Conservation (phyloP, 2,797 vertebrate genomes). For the Bradypus variegatus region DNA sequence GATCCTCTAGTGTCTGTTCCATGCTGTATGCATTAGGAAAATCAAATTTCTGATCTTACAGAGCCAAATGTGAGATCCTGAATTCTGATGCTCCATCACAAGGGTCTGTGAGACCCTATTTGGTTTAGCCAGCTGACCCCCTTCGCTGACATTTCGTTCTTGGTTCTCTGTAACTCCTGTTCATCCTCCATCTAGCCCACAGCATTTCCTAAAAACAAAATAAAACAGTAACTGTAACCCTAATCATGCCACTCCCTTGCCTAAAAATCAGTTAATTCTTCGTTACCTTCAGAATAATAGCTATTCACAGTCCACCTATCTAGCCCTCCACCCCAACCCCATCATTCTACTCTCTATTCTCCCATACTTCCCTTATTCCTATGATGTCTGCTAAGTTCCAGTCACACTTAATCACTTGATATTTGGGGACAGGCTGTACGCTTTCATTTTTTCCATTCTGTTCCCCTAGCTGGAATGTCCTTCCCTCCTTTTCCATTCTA, state of each 20-base stretch:
- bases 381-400: background rate
- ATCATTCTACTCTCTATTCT: background rate
- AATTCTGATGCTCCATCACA: background rate
- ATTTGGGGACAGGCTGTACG: background rate
- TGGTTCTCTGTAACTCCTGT: background rate
- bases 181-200: background rate
- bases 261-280: slow-evolving; percentile 3
- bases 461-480: background rate
- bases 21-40: background rate
- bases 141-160: background rate
- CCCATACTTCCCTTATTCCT: background rate
- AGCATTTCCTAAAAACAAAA: background rate
- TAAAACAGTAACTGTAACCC: background rate
- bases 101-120: background rate
- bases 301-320: background rate
- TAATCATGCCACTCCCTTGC: background rate
- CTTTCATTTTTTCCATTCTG: background rate
- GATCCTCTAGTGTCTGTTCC: background rate
- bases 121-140: background rate
- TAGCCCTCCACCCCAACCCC: background rate
- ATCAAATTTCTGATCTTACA: background rate
- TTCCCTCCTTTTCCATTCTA: background rate
- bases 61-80: background rate
- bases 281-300: background rate
- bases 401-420: background rate